Evolutionary conservation across 2,113 vertebrate genomes (phyloP).

Genomic region (Sprattus sprattus): DNA sequence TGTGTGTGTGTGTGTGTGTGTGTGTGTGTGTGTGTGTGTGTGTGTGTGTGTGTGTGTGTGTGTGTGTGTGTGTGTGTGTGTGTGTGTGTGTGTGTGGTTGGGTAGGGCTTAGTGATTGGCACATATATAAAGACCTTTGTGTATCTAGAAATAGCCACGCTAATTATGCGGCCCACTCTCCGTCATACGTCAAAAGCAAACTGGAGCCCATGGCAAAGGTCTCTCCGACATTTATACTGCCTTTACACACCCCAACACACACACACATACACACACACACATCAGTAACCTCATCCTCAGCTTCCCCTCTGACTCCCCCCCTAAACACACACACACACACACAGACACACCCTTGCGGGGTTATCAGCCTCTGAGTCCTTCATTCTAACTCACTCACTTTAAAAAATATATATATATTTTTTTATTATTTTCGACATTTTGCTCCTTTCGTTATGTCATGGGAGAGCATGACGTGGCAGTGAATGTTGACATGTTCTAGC

Average conservation of each 20-base stretch:
- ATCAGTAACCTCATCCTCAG: too few relatives aligned
- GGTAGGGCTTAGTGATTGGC: slow-evolving; percentile 40
- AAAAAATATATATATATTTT: too few relatives aligned
- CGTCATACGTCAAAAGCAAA: slow-evolving; percentile 38
- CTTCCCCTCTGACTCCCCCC: too few relatives aligned
- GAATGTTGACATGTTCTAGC: slow-evolving; percentile 1
- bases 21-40: not conserved
- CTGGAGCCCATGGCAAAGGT: not conserved
- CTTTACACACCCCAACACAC: not conserved
- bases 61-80: not conserved
- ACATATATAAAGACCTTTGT: slow-evolving; percentile 49
- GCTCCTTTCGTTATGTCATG: not conserved
- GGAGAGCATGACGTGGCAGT: not conserved
- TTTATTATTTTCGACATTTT: not conserved
- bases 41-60: not conserved
- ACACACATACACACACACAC: not conserved
- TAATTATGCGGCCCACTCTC: slow-evolving; percentile 58
- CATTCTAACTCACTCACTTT: too few relatives aligned
- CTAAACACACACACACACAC: too few relatives aligned
- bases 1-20: not conserved
- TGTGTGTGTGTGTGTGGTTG: not conserved
- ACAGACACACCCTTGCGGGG: too few relatives aligned
- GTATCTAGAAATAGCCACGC: slow-evolving; percentile 57
- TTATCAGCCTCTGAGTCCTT: too few relatives aligned
- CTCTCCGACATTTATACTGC: not conserved